Base-by-base conservation (phyloP, 1,140 invertebrate genomes). In the Drosophila arizonae region DNA sequence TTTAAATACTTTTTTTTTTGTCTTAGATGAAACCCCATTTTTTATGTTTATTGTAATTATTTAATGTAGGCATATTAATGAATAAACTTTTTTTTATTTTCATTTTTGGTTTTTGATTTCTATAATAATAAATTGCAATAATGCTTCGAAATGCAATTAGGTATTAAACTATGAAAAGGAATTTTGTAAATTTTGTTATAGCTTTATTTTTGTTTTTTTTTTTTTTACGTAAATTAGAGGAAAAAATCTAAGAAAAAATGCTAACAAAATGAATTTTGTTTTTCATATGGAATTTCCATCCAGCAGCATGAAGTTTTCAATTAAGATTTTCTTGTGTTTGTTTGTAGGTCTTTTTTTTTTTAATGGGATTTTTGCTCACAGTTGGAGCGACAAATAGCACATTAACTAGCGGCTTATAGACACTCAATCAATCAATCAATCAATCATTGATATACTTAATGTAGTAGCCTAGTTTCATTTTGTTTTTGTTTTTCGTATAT, bases 21-120 rank as follows among this genome's bases (percentile, higher is more conserved):
- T 87, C 87, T 90, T 82, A 76, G 79, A 82, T 90, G 87, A 90
- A 90, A 90, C 87, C 87, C 87, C 87, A 80, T 90, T 90, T 82
- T 90, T 80, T 90, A 71, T 90, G 74, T 90, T 86, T 81, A 84
- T 86, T 86, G 76, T 88, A 79, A 88, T 88, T 84, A 77, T 87
- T 39, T 84, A 87, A 79, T 84, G 61, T 61, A 75, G 54, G 58
- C 61, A 65, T 71, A 72, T 76, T 76, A 72, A 76, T 76, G 60
- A 72, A 76, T 72, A 72, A 73, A 73, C 33, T 33, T 13, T 68
- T 68, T 11, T 68, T 56, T 60, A 54, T 60, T 36, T 21, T 41
- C 2, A 50, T 33, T 50, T 52, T 71, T 41, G 24, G 8, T 1
- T 72, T 58, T 43, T 24, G 30, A 11, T 50, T 54, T 15, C 30